Conservation (phyloP, 2,888 invertebrate genomes). For the Nemotelus nigrinus region DNA sequence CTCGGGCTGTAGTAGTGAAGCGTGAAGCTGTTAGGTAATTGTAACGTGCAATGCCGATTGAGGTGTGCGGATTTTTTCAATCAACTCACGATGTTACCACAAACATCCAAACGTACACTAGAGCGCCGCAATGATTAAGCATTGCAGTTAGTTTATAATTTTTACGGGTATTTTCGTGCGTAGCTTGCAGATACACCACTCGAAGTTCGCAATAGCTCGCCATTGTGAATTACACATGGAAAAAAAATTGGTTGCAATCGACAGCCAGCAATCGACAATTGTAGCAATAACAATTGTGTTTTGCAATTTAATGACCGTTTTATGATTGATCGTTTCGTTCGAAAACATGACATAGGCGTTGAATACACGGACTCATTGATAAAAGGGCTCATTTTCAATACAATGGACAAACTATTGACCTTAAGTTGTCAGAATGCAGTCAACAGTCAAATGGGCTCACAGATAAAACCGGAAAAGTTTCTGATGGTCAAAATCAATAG, state of each 20-base stretch:
- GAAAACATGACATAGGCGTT: not conserved
- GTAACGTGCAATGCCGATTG: constrained; percentile 29
- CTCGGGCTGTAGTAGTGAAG: constrained; percentile 31
- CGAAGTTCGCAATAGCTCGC: not conserved
- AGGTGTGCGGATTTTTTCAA: constrained; percentile 7
- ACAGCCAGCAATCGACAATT: not conserved
- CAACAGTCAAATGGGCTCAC: not conserved
- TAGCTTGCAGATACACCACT: not conserved
- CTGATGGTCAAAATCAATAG: constrained; percentile 18
- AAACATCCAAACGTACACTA: too few relatives aligned
- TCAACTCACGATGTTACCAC: not conserved
- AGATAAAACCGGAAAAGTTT: constrained; percentile 19
- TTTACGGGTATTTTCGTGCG: not conserved
- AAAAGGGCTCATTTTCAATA: not conserved
- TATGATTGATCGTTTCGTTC: not conserved
- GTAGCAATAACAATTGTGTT: not conserved
- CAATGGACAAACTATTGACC: constrained; percentile 9
- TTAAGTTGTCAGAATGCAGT: constrained; percentile 10
- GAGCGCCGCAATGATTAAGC: too few relatives aligned
- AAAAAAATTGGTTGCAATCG: not conserved
- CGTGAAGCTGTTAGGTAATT: constrained; percentile 42
- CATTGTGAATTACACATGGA: not conserved
- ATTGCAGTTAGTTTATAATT: too few relatives aligned
- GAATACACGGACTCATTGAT: not conserved
- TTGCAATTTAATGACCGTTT: not conserved